Conservation (phyloP, 2,797 vertebrate species). For the Sciurus vulgaris region DNA sequence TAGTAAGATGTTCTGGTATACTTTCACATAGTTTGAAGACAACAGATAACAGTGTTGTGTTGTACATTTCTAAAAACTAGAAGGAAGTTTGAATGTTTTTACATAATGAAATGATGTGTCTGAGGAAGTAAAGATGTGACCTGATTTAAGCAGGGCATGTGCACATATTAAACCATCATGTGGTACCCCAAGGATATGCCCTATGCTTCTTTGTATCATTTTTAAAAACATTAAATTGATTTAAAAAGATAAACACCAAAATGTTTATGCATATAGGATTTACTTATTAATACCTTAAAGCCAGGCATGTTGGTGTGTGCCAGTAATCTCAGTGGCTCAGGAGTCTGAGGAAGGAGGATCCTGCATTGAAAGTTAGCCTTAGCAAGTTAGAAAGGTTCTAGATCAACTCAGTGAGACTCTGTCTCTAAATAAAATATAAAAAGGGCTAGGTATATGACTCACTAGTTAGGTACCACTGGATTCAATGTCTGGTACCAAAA, state of each 20-base stretch:
- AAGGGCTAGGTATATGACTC: too few relatives aligned
- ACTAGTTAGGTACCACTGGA: too few relatives aligned
- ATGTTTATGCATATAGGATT: neutral
- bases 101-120: neutral
- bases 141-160: neutral
- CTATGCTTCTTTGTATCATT: neutral
- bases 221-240: neutral
- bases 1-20: neutral
- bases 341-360: too few relatives aligned
- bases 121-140: neutral
- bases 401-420: too few relatives aligned
- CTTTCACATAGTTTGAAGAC: neutral
- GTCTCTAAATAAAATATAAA: too few relatives aligned
- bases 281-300: neutral
- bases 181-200: neutral
- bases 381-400: too few relatives aligned
- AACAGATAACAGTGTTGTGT: neutral
- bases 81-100: neutral
- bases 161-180: neutral
- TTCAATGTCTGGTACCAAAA: too few relatives aligned
- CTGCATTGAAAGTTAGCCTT: too few relatives aligned
- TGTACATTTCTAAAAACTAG: neutral
- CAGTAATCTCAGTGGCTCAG: too few relatives aligned
- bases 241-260: neutral
- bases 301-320: too few relatives aligned